Base-by-base conservation (phyloP, 2,888 invertebrate genomes). In the Pseudoips prasinana region DNA sequence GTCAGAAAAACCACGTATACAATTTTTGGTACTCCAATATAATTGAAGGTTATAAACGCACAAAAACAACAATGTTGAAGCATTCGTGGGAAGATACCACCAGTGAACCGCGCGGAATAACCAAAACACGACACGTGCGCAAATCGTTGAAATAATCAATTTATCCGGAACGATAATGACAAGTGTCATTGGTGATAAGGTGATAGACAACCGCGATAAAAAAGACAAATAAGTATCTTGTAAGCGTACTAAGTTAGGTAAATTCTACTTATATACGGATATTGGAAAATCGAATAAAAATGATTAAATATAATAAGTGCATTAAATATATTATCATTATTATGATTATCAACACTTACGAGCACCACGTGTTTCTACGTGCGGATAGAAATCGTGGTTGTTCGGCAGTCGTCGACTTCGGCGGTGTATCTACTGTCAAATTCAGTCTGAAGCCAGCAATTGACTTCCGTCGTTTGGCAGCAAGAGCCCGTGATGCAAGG, bases 301-400 rank as follows among this genome's bases (percentile, higher is more conserved):
- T 8, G 29, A 29, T 30, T 4, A 10, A 33, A 20, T 30, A 8
- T 25, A 25, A 39, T 36, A 36, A 32, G 36, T 19, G 22, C 11
- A 25, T 22, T 11, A 14, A 18, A 18, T 18, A 6, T 18, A 18
- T n/a, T n/a, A n/a, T n/a, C n/a, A n/a, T n/a, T n/a, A n/a, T n/a
- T n/a, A n/a, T 18, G 18, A 8, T 10, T 32, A 3, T 2, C 14
- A 14, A 20, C 60, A 84, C 88, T 88, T 80, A 89, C 89, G 89
- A 80, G 76, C 89, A 88, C 89, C 89, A 89, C 58, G 89, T 89
- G 73, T 89, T 90, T 52, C 89, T 76, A 58, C 89, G 86, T 36
- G 72, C 80, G 55, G 74, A 72, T 46, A 62, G 62, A 28, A 72
- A 68, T 52, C 84, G 78, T 33, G 70, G 52, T 40, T 56, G 73